phyloP scores from a whole-genome alignment of 1,140 invertebrate genomes.

The Zaprionus nigranus region DNA sequence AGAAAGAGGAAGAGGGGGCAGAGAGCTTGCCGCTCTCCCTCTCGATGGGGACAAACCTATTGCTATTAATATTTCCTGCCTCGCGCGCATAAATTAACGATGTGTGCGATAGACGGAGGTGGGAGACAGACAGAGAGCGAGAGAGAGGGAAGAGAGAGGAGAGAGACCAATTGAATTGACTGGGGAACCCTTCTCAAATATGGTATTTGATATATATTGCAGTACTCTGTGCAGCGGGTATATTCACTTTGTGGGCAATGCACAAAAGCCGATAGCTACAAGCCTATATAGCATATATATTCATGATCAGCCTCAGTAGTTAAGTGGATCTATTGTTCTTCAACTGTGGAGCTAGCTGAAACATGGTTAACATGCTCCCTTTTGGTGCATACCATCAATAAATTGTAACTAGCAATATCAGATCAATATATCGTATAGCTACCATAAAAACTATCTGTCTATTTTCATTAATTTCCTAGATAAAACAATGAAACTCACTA shows the following conservation, averaged over 20 bases:
- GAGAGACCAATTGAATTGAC: constrained; percentile 25
- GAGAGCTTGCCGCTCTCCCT: constrained; percentile 28
- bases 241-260: background rate
- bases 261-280: background rate
- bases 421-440: no score
- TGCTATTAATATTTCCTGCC: constrained; percentile 79
- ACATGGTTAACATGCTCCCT: background rate
- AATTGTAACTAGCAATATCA: accelerated
- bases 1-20: background rate
- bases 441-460: background rate
- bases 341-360: background rate
- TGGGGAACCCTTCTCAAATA: constrained; percentile 68
- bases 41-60: constrained; percentile 27
- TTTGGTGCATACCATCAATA: accelerated
- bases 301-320: no score
- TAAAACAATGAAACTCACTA: background rate
- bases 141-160: background rate
- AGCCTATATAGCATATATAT: background rate
- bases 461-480: background rate
- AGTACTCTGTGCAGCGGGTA: background rate
- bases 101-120: constrained; percentile 7
- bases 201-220: background rate
- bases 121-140: background rate
- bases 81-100: constrained; percentile 77
- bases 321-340: no score